Evolutionary conservation across 2,113 vertebrate species (phyloP), one percentile per base, ranked within the genome.

Genomic region (Pseudonaja textilis): DNA sequence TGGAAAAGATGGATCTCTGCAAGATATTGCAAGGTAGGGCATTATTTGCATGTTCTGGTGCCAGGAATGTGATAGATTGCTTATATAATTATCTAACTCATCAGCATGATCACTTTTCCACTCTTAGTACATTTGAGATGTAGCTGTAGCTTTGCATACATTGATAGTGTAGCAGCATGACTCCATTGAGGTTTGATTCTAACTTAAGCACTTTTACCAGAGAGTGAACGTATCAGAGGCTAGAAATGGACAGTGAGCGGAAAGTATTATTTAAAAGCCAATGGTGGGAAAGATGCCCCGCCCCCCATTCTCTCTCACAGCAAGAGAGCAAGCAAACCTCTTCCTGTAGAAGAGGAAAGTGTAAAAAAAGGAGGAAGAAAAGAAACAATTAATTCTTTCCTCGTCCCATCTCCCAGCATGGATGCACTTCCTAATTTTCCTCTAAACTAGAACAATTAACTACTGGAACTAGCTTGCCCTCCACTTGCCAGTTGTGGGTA

Each of bases 11-110:
- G 16, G 90, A n/a, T 88, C 95, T 81, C 54, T 87, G 11, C 92
- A 94, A 93, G 94, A 4, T 89, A 90, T 92, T 92, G 61, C 57
- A 26, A 93, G 91, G 14, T 55, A 85, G 56, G 29, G 52, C 94
- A 95, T 85, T 92, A 90, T 92, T 90, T 92, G 85, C 89, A 91
- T 92, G 89, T 47, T 74, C 89, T 88, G 56, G 59, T 94, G 91
- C 93, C 89, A 91, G 86, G 16, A 39, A 50, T 94, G 85, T 92
- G 91, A 94, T 94, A 88, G n/a, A 94, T 88, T 85, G 61, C 85
- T 88, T 90, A 94, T 45, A 47, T 47, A 92, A 93, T 93, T 92
- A 90, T 54, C 20, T 22, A 69, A 50, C 18, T 93, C 87, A 74
- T 91, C 74, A 94, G 85, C 52, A 64, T 1, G 2, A 85, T 64